Evolutionary conservation across 37 sponge, comb jelly and placozoan species (phyloP), one percentile per base, ranked within the genome.

Genomic region (Geodia barretti): DNA sequence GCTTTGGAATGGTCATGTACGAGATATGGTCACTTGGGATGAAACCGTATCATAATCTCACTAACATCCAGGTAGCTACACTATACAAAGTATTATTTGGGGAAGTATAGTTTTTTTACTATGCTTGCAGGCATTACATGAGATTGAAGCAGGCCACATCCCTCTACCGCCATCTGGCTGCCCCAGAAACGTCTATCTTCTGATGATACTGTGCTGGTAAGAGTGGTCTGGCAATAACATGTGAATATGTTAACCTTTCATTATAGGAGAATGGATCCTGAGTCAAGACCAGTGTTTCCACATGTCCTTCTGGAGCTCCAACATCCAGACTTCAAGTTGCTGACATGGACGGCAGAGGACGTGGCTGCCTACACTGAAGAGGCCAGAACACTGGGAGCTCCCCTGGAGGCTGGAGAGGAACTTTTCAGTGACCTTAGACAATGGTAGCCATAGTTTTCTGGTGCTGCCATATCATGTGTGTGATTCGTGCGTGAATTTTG

Each of bases 21-120:
- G 83, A 83, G 41, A 83, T 83, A 67, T 79, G 80, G 80, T 41
- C 70, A 3, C 33, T 79, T 29, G 80, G 80, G 32, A 24, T 17
- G 21, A 21, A 21, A 11, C 68, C 25, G 21, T 67, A 30, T 67
- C 11, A 19, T 11, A 58, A 58, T 58, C 17, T 19, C 11, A 20
- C 17, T 20, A 19, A 58, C 19, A 20, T 20, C 19, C 11, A 19
- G 11, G 60, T 58, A 20, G 60, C 19, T 58, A 11, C 11, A 20
- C 17, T 58, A 19, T 20, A 58, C 19, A 58, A 11, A 58, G 60
- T 58, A 11, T 58, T 19, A 20, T 58, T 11, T 58, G 19, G 60
- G 17, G 17, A 58, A 19, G 19, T 19, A 11, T 19, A 11, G 11
- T 20, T 20, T 11, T 58, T 58, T 20, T 58, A 19, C 60, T 58